Percentiles rank a stretch among this genome's conserved stretches.
Conservation (phyloP, 23 tunicate genomes). For the Botrylloides violaceus region DNA sequence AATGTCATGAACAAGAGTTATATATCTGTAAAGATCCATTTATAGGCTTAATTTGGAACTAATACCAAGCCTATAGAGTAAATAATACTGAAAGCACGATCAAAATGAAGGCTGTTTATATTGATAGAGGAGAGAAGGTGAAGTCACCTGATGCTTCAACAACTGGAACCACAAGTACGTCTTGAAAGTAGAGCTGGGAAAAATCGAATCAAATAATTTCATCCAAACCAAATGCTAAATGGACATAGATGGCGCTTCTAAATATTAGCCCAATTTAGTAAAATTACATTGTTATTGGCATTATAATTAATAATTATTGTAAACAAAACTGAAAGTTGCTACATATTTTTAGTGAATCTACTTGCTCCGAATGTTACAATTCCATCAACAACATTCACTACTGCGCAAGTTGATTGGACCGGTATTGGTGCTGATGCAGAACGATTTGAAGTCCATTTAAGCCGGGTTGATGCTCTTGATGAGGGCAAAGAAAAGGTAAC, state of each 20-base stretch:
- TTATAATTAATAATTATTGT: not conserved
- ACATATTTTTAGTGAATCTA: not conserved
- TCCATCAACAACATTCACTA: not conserved
- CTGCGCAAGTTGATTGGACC: constrained; percentile 4
- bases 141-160: not conserved
- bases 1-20: too few species aligned
- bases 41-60: too few species aligned
- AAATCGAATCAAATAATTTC: too few species aligned
- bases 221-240: too few species aligned
- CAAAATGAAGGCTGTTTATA: not conserved
- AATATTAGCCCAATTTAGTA: too few species aligned
- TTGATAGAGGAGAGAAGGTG: not conserved
- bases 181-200: too few species aligned
- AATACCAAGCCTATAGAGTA: too few species aligned
- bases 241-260: too few species aligned
- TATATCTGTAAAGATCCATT: too few species aligned
- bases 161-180: not conserved
- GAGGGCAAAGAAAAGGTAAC: not conserved
- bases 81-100: not conserved
- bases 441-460: not conserved
- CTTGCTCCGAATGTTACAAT: constrained; percentile 7
- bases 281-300: too few species aligned
- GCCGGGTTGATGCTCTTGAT: not conserved
- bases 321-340: not conserved
- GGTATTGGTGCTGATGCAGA: constrained; percentile 11